A percentile compares a stretch with the other conserved stretches of the same genome.
phyloP scores from a whole-genome alignment of 1,140 invertebrate species.

The Platyscapa corneri region DNA sequence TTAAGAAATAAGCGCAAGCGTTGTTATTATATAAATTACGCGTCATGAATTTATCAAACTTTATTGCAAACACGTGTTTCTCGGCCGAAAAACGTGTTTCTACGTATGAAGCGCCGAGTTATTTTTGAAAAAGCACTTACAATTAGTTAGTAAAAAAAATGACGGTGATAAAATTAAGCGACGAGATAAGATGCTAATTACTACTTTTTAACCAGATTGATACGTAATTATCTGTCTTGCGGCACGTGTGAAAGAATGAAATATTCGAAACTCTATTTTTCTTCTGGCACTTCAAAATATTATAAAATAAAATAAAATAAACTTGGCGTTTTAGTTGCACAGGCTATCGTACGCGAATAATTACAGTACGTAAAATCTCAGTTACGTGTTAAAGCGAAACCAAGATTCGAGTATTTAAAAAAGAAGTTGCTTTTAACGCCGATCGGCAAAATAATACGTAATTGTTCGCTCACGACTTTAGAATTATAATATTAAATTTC shows the following conservation, averaged over 20 bases:
- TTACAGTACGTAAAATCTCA: neutral
- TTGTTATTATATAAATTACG: too few relatives aligned
- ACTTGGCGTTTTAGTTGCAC: neutral
- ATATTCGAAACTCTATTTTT: neutral
- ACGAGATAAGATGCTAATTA: constrained; percentile 3
- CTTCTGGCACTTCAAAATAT: too few relatives aligned
- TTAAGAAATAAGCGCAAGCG: too few relatives aligned
- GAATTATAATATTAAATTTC: neutral
- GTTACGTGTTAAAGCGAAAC: neutral
- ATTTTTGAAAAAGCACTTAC: too few relatives aligned
- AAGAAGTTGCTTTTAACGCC: neutral
- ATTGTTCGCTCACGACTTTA: neutral
- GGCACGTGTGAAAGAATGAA: neutral
- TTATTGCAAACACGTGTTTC: too few relatives aligned
- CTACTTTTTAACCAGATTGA: neutral
- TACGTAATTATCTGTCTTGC: neutral
- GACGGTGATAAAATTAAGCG: too few relatives aligned
- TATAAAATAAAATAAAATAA: neutral
- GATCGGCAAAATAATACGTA: neutral
- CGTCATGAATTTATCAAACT: too few relatives aligned
- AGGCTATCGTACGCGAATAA: neutral
- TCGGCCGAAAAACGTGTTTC: too few relatives aligned
- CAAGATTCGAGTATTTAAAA: neutral
- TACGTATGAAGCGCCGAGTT: too few relatives aligned
- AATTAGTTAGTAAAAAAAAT: too few relatives aligned